Base-by-base conservation (phyloP, 2,797 vertebrate genomes). In the Morelia viridis region DNA sequence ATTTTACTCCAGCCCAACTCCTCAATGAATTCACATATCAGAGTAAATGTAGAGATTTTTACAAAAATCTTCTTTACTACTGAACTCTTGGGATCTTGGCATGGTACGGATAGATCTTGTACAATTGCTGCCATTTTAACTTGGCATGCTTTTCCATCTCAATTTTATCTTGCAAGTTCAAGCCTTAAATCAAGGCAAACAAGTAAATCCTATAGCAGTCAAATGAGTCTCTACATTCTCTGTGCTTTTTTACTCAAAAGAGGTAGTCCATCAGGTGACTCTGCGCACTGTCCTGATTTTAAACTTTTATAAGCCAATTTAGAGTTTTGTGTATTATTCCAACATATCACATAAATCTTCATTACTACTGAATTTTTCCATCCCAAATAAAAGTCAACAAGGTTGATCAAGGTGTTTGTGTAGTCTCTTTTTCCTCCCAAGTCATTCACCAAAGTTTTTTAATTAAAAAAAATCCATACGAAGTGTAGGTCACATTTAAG, bases 401-500 rank as follows among this genome's bases (percentile, higher is more conserved):
- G 35, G 8, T 80, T 62, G 90, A 71, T 35, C 28, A 22, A 65
- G 8, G 3, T n/a, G 24, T 87, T 89, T 26, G n/a, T 24, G 5
- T 87, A 26, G 7, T 90, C 12, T 60, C 46, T 28, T 76, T 46
- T 58, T 22, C 10, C 24, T 1, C 7, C 12, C 35, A 57, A 53
- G 41, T 80, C 60, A 46, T 31, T 64, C 60, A 3, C 28, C 4
- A 58, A 61, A 41, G 31, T 26, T 87, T 50, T 24, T 41, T 9
- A 76, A 56, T 62, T 2, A 41, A 17, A 53, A 11, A 46, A 50
- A 61, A 35, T 22, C 5, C 26, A 13, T 11, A 87, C 60, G 64
- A 61, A 24, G 6, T 12, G 60, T 50, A 84, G 9, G 61, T 83
- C 13, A 93, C 57, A 56, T 80, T 91, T 91, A 91, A 86, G 35